phyloP scores from a whole-genome alignment of 2,888 invertebrate species.

The Abrostola triplasia region DNA sequence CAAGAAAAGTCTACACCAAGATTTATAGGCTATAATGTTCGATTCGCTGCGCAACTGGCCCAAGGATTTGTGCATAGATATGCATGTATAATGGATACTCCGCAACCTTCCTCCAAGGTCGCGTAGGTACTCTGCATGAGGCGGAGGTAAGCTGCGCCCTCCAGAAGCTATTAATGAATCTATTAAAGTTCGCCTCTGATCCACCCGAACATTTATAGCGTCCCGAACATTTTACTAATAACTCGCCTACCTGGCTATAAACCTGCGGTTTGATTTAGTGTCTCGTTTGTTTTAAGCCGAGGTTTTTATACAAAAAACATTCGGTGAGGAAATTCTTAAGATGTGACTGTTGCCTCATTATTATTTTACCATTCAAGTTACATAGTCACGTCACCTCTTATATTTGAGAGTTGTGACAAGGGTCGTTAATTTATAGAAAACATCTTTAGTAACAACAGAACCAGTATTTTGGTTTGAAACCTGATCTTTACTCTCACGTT shows the following conservation, averaged over 20 bases:
- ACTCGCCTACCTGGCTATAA: slow-evolving; percentile 55
- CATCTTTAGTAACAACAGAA: slow-evolving; percentile 8
- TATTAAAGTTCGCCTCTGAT: slow-evolving; percentile 63
- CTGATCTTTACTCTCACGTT: neutral
- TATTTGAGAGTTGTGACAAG: slow-evolving; percentile 39
- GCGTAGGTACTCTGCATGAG: slow-evolving; percentile 19
- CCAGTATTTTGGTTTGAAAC: neutral
- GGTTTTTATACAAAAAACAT: slow-evolving; percentile 32
- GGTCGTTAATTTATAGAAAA: slow-evolving; percentile 43
- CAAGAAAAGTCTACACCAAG: slow-evolving; percentile 8
- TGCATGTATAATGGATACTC: slow-evolving; percentile 40
- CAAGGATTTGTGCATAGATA: slow-evolving; percentile 41
- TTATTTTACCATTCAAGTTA: slow-evolving; percentile 21
- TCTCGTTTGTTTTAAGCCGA: slow-evolving; percentile 53
- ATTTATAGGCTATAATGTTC: slow-evolving; percentile 25
- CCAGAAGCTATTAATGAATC: slow-evolving; percentile 62
- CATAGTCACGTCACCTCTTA: slow-evolving; percentile 41
- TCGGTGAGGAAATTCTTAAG: slow-evolving; percentile 24
- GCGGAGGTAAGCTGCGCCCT: slow-evolving; percentile 39
- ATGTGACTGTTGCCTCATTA: slow-evolving; percentile 40
- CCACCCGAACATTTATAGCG: slow-evolving; percentile 70
- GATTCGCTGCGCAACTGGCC: slow-evolving; percentile 34
- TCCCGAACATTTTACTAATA: slow-evolving; percentile 55
- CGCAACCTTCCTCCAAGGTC: slow-evolving; percentile 47
- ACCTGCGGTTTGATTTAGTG: slow-evolving; percentile 55